These are phyloP conservation scores for Australoheros scitulus DNA, from an alignment of 2,113 vertebrate species.

Conservation along the genomic window DNA sequence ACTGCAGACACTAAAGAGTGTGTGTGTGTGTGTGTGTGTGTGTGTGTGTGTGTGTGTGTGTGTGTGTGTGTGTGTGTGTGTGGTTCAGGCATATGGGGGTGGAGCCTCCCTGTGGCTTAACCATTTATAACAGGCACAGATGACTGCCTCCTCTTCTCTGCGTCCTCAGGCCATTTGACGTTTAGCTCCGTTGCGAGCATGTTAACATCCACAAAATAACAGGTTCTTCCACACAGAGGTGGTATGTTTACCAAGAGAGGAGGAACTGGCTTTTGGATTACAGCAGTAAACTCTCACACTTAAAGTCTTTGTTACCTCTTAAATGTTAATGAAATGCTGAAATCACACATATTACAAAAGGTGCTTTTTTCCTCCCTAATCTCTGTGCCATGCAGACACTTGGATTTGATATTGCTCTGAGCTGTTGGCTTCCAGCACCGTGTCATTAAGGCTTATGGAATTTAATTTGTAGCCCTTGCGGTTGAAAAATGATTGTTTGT, in stretches of 20 bases:
- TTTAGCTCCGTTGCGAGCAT: conserved; percentile 28
- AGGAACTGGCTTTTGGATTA: conserved; percentile 18
- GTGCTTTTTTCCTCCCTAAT: accelerated
- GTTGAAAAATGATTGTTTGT: neutral
- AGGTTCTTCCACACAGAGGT: conserved; percentile 49
- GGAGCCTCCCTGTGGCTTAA: conserved; percentile 35
- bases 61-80: conserved; percentile 3
- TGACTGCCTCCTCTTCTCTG: neutral
- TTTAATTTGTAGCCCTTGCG: neutral
- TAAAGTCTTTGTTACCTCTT: neutral
- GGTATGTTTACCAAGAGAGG: conserved; percentile 50
- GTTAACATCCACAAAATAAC: conserved; percentile 37
- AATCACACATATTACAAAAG: neutral
- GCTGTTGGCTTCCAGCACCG: neutral
- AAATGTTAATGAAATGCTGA: neutral
- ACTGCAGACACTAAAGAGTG: neutral
- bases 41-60: neutral
- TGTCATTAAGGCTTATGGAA: neutral
- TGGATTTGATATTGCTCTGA: neutral
- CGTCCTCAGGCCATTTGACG: conserved; percentile 20
- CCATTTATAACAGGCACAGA: conserved; percentile 47
- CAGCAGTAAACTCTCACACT: neutral
- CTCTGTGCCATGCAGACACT: neutral
- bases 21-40: conserved; percentile 9
- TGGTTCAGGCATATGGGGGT: conserved; percentile 16